Evolutionary conservation across 2,888 invertebrate species (phyloP).

Genomic region (Diadegma fenestrale): DNA sequence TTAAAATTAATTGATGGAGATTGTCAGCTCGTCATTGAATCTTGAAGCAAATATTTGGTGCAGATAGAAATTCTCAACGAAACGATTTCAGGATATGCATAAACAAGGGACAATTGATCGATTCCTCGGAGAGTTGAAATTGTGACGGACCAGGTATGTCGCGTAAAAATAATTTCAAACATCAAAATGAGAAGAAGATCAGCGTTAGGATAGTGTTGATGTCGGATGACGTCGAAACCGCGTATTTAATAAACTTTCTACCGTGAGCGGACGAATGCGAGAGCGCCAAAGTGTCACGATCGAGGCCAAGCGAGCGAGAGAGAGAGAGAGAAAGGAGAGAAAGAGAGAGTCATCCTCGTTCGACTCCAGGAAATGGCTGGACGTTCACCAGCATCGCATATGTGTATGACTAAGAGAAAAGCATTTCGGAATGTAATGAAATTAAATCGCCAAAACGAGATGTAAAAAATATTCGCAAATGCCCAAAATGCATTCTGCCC

Average conservation of each 20-base stretch:
- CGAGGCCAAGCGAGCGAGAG: constrained; percentile 20
- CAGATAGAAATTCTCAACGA: background rate
- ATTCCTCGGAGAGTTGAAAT: background rate
- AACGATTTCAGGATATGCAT: background rate
- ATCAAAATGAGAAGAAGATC: constrained; percentile 26
- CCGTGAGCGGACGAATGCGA: constrained; percentile 52
- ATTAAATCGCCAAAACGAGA: background rate
- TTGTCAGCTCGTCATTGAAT: background rate
- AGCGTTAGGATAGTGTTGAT: background rate
- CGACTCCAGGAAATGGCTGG: constrained; percentile 59
- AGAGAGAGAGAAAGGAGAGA: constrained; percentile 30
- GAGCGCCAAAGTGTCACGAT: constrained; percentile 43
- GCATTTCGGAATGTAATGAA: background rate
- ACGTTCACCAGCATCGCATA: constrained; percentile 54
- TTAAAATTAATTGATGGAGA: background rate
- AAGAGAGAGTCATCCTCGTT: constrained; percentile 58
- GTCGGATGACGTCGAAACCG: constrained; percentile 68
- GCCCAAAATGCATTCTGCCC: background rate
- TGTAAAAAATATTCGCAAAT: background rate
- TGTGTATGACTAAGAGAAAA: constrained; percentile 10
- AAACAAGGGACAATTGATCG: background rate
- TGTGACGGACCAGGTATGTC: background rate
- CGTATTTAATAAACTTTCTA: constrained; percentile 72
- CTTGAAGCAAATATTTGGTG: background rate
- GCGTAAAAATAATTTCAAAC: constrained; percentile 28